phyloP scores from a whole-genome alignment of 2,797 vertebrate species.

The Nothura maculosa region DNA sequence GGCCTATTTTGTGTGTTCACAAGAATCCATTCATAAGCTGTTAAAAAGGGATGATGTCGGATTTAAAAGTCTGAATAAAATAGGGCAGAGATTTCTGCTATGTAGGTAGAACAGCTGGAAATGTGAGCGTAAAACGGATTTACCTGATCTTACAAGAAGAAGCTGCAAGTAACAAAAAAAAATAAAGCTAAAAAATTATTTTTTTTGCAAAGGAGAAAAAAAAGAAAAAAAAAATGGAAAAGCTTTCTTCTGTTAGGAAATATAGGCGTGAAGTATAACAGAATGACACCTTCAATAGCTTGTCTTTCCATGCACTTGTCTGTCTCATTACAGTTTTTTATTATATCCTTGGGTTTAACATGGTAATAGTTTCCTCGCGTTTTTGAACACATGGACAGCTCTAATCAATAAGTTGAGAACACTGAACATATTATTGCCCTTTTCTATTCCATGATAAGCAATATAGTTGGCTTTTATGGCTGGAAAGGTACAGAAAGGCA shows the following conservation, averaged over 20 bases:
- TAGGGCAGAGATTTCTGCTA: not conserved
- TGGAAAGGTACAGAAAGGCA: not conserved
- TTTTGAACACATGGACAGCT: not conserved
- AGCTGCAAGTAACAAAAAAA: not conserved
- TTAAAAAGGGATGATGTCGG: not conserved
- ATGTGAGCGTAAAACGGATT: not conserved
- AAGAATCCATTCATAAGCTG: not conserved
- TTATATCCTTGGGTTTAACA: not conserved
- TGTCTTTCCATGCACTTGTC: not conserved
- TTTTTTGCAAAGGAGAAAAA: not conserved
- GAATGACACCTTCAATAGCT: not conserved
- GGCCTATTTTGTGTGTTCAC: not conserved
- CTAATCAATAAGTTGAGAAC: not conserved
- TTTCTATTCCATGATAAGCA: not conserved
- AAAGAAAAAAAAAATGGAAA: too few species aligned
- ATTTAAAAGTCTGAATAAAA: conserved; percentile 16
- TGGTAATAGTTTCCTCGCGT: not conserved
- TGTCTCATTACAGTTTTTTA: not conserved
- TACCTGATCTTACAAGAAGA: not conserved
- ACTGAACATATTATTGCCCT: too few species aligned
- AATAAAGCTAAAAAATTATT: too few species aligned
- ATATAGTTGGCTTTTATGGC: not conserved
- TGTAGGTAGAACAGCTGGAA: conserved; percentile 2
- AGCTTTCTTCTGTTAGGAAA: not conserved
- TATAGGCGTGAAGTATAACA: not conserved